phyloP scores from a whole-genome alignment of 2,888 invertebrate genomes.

The Pherbina coryleti region DNA sequence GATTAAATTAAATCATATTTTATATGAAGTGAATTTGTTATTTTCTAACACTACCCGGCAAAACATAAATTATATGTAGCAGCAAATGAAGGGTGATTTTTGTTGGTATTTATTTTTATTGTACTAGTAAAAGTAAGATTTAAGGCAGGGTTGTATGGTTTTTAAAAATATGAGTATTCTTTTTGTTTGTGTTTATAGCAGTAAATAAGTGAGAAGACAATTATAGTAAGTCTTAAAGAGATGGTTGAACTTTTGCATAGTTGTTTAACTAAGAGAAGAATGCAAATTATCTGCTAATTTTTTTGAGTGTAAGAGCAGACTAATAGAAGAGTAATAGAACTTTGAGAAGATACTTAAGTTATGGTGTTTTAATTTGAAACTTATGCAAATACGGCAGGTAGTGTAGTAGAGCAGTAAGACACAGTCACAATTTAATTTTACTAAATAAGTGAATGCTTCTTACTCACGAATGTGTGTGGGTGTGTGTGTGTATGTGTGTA shows the following conservation, averaged over 20 bases:
- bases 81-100: neutral
- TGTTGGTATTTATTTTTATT: neutral
- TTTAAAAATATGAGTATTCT: constrained; percentile 30
- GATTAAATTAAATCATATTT: constrained; percentile 10
- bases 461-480: neutral
- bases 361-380: neutral
- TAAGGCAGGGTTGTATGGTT: neutral
- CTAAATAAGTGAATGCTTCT: neutral
- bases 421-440: no score
- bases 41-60: constrained; percentile 3
- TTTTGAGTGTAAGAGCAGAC: neutral
- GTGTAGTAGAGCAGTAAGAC: constrained; percentile 11
- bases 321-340: neutral
- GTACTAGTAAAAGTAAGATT: neutral
- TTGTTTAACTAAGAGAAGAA: neutral
- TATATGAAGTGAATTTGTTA: constrained; percentile 34
- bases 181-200: constrained; percentile 10
- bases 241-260: neutral
- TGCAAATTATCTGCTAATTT: no score
- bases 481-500: neutral
- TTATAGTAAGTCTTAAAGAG: neutral
- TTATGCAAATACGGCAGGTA: constrained; percentile 29
- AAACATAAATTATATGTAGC: constrained; percentile 19
- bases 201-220: neutral
- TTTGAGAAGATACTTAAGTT: no score